phyloP scores from a whole-genome alignment of 1,140 invertebrate genomes.

The Drosophila equinoxialis region DNA sequence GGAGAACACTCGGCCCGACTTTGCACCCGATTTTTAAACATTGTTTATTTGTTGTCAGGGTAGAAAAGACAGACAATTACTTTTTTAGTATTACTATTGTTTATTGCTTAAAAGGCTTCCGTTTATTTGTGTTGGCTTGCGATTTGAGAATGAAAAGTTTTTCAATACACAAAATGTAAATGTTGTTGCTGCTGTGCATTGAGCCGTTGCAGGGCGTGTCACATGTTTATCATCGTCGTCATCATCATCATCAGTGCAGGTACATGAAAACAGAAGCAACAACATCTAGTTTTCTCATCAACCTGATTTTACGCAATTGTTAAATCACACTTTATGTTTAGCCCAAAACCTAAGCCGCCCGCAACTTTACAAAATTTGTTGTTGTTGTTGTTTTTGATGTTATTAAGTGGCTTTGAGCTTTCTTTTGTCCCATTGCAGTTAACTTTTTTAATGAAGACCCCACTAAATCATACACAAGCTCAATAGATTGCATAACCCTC shows the following conservation, averaged over 20 bases:
- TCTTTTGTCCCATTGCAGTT: constrained; percentile 53
- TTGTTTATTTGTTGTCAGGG: no score
- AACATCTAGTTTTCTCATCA: constrained; percentile 44
- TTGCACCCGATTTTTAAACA: no score
- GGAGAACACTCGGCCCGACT: no score
- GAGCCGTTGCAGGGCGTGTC: constrained; percentile 76
- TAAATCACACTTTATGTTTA: constrained; percentile 30
- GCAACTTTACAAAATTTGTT: constrained; percentile 4
- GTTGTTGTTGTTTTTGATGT: constrained; percentile 13
- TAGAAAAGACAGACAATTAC: no score
- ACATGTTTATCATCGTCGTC: constrained; percentile 64
- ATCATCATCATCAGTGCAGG: constrained; percentile 17
- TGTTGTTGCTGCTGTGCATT: constrained; percentile 62
- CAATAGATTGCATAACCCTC: constrained; percentile 40
- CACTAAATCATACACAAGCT: constrained; percentile 40
- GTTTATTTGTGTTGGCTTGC: constrained; percentile 76
- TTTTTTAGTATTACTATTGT: constrained; percentile 36
- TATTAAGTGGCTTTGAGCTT: constrained; percentile 46
- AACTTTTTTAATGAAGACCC: constrained; percentile 54
- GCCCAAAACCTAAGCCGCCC: constrained; percentile 25
- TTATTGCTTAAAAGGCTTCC: constrained; percentile 64
- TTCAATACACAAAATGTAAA: constrained; percentile 55
- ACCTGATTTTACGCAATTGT: constrained; percentile 61
- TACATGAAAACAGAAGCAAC: constrained; percentile 23
- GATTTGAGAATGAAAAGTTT: constrained; percentile 61